Percentiles rank a stretch among this genome's conserved stretches.
Evolutionary conservation across 2,888 invertebrate genomes (phyloP).

Genomic region (Monochamus alternatus): DNA sequence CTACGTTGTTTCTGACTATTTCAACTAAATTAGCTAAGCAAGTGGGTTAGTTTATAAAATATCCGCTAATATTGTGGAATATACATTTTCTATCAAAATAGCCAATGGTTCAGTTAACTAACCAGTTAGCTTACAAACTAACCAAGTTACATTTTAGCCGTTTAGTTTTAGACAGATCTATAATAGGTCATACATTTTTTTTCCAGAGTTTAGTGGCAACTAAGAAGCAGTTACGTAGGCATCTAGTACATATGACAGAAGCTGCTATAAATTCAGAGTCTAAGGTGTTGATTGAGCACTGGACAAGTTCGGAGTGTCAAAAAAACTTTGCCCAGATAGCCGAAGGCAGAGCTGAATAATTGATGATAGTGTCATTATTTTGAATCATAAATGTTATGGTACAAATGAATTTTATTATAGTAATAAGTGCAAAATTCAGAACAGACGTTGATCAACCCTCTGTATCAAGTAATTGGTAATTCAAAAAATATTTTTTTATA

Average conservation of each 20-base stretch:
- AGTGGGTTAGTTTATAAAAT: too few relatives aligned
- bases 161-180: too few relatives aligned
- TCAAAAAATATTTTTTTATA: conserved; percentile 56
- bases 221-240: conserved; percentile 75
- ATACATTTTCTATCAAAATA: too few relatives aligned
- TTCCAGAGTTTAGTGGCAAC: conserved; percentile 79
- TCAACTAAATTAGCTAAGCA: too few relatives aligned
- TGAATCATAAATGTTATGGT: conserved; percentile 50
- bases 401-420: conserved; percentile 54
- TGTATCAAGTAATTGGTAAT: conserved; percentile 36
- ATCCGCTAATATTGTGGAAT: too few relatives aligned
- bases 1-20: too few relatives aligned
- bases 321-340: conserved; percentile 63
- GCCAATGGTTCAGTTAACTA: too few relatives aligned
- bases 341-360: conserved; percentile 21
- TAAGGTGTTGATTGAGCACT: conserved; percentile 80
- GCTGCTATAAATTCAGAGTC: conserved; percentile 79
- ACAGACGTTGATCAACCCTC: conserved; percentile 28
- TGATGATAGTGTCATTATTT: conserved; percentile 31
- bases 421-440: conserved; percentile 45
- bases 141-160: too few relatives aligned
- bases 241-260: conserved; percentile 75
- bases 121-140: too few relatives aligned
- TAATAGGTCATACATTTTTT: conserved; percentile 35
- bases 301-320: conserved; percentile 84